phyloP scores from a whole-genome alignment of 2,113 vertebrate genomes.

The Pycnonotus jocosus region DNA sequence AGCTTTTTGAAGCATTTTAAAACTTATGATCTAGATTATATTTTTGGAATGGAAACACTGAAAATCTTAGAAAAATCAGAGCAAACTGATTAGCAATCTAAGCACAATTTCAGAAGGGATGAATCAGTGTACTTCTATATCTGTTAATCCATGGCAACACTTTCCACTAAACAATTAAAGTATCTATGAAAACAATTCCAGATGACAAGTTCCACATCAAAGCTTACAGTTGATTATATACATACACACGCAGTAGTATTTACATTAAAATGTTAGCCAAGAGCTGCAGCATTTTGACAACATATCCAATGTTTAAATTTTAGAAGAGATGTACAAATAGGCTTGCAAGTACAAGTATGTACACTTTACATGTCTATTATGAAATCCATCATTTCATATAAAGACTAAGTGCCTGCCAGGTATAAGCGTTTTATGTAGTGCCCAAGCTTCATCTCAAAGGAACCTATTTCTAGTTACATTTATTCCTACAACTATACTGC shows the following conservation, averaged over 20 bases:
- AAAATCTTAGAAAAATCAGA: background rate
- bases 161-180: background rate
- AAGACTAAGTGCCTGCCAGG: background rate
- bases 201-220: slow-evolving; percentile 31
- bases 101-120: background rate
- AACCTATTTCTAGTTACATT: background rate
- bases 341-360: background rate
- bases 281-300: background rate
- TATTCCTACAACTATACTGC: background rate
- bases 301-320: background rate
- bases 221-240: background rate
- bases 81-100: background rate
- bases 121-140: background rate
- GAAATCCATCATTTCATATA: background rate
- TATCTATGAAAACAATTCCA: slow-evolving; percentile 23
- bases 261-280: background rate
- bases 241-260: background rate
- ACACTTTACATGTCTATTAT: background rate
- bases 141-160: background rate
- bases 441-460: background rate
- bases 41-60: background rate
- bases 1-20: background rate
- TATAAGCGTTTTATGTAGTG: background rate
- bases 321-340: background rate
- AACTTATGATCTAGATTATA: background rate